Evolutionary conservation across 2,113 vertebrate genomes (phyloP).

Genomic region (Rhinolophus ferrumequinum): DNA sequence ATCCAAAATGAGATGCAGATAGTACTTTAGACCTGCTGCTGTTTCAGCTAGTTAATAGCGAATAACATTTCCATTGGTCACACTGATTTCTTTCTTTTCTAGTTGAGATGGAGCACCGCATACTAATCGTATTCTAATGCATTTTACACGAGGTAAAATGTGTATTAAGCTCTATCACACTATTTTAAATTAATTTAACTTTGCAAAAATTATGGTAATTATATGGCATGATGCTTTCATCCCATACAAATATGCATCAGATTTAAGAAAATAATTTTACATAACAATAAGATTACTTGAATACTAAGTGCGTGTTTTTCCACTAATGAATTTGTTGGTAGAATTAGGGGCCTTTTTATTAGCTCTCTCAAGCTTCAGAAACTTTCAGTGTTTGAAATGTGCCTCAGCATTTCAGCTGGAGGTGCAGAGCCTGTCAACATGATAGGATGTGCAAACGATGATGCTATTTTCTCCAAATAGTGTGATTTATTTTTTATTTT

Average conservation of each 20-base stretch:
- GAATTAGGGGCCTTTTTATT: slow-evolving; percentile 33
- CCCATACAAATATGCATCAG: slow-evolving; percentile 20
- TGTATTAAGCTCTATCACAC: slow-evolving; percentile 47
- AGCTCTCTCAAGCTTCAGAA: slow-evolving; percentile 42
- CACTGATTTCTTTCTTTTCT: slow-evolving; percentile 74
- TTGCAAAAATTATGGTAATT: slow-evolving; percentile 67
- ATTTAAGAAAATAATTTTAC: slow-evolving; percentile 69
- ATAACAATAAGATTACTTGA: slow-evolving; percentile 59
- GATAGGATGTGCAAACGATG: background rate
- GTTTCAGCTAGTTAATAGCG: slow-evolving; percentile 76
- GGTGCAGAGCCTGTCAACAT: background rate
- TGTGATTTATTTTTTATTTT: background rate
- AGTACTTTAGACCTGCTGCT: slow-evolving; percentile 80
- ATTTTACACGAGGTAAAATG: slow-evolving; percentile 66
- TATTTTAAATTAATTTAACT: slow-evolving; percentile 74
- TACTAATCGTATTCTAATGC: slow-evolving; percentile 73
- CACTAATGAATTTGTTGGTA: slow-evolving; percentile 47
- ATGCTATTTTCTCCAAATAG: background rate
- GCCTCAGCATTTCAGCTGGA: background rate
- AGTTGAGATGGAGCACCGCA: slow-evolving; percentile 75
- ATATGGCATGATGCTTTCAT: slow-evolving; percentile 12
- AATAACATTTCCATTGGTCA: slow-evolving; percentile 80
- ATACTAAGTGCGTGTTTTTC: slow-evolving; percentile 51
- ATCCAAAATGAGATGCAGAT: slow-evolving; percentile 84
- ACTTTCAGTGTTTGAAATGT: slow-evolving; percentile 42